Percentiles rank a stretch among this genome's conserved stretches.
Conservation (phyloP, 2,888 invertebrate species). For the Pachydiplax longipennis region DNA sequence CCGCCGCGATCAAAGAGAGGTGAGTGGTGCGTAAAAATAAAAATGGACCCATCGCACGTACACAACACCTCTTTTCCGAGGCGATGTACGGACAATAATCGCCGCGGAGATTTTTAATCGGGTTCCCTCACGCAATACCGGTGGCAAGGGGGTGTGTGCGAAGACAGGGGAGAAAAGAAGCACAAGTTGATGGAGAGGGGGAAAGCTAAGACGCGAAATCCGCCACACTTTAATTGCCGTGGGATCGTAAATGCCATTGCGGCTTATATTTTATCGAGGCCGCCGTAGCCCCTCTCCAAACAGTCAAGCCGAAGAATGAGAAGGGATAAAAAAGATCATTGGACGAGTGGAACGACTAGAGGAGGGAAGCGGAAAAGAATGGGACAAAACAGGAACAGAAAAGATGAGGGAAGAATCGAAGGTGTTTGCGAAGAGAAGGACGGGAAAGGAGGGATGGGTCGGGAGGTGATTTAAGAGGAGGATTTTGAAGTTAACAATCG, state of each 20-base stretch:
- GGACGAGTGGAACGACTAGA: neutral
- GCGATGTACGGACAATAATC: neutral
- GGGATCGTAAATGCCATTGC: constrained; percentile 25
- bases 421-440: neutral
- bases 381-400: neutral
- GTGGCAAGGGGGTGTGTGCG: neutral
- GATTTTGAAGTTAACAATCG: neutral
- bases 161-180: neutral
- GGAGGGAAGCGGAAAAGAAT: neutral
- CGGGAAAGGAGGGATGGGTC: neutral
- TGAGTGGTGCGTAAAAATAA: neutral
- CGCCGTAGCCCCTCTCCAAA: neutral
- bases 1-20: neutral
- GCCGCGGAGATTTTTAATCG: neutral
- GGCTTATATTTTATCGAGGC: constrained; percentile 20
- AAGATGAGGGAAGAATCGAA: neutral
- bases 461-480: neutral
- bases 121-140: neutral
- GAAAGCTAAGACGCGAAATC: constrained; percentile 3
- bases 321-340: neutral
- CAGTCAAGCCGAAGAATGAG: neutral
- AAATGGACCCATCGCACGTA: neutral
- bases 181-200: neutral
- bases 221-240: constrained; percentile 24
- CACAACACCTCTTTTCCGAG: neutral